phyloP scores from a whole-genome alignment of 1,140 invertebrate genomes.

The Drosophila tsacasi region DNA sequence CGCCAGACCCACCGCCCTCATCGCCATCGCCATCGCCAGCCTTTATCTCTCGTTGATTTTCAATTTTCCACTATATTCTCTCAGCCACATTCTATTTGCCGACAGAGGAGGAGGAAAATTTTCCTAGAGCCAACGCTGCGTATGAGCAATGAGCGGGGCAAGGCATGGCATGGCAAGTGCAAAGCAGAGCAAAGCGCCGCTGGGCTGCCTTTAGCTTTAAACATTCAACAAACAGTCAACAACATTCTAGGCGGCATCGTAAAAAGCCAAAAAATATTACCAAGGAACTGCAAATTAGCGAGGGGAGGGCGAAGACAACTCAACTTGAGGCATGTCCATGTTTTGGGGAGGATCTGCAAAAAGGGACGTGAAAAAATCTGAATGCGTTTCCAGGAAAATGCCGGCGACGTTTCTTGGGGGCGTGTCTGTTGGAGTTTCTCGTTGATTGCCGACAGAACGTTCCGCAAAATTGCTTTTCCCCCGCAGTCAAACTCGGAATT shows the following conservation, averaged over 20 bases:
- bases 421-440: conserved; percentile 52
- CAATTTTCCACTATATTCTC: conserved; percentile 66
- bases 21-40: background rate
- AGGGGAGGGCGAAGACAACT: conserved; percentile 1
- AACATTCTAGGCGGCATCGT: conserved; percentile 25
- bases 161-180: background rate
- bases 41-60: conserved; percentile 67
- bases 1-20: background rate
- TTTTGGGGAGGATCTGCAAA: conserved; percentile 17
- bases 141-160: conserved; percentile 55
- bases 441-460: conserved; percentile 52
- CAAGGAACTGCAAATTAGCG: conserved; percentile 48
- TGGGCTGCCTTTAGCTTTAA: conserved; percentile 22
- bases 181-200: conserved; percentile 28
- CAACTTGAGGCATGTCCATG: conserved; percentile 8
- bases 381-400: conserved; percentile 45
- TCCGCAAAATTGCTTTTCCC: conserved; percentile 32
- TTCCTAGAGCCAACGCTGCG: conserved; percentile 50
- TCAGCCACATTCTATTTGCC: conserved; percentile 19
- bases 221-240: conserved; percentile 18
- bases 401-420: conserved; percentile 35
- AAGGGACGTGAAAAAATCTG: conserved; percentile 41
- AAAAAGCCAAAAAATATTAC: conserved; percentile 54
- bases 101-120: conserved; percentile 2
- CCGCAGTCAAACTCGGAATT: conserved; percentile 45